Percentiles rank a stretch among this genome's conserved stretches.
Conservation (phyloP, 2,797 vertebrate genomes). For the Hemibagrus guttatus region DNA sequence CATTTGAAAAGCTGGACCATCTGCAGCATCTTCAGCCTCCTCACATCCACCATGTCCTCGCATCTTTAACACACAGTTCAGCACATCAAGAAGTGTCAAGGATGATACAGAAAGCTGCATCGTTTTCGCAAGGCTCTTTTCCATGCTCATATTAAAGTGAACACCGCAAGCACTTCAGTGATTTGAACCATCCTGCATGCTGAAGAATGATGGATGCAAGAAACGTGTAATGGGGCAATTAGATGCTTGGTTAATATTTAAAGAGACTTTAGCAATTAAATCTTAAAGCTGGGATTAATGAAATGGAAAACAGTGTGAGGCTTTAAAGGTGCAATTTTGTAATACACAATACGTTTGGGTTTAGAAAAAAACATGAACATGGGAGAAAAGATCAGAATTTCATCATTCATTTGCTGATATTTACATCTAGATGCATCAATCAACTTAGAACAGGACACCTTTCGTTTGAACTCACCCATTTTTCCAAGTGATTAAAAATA, state of each 20-base stretch:
- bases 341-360: background rate
- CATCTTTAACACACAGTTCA: slow-evolving; percentile 76
- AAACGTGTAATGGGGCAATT: background rate
- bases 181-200: background rate
- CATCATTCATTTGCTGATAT: background rate
- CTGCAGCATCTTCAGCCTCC: slow-evolving; percentile 97
- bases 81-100: background rate
- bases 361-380: background rate
- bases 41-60: slow-evolving; percentile 99
- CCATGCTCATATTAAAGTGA: background rate
- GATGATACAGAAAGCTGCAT: background rate
- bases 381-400: background rate
- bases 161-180: background rate
- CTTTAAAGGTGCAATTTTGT: background rate
- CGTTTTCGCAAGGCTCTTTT: background rate
- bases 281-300: background rate
- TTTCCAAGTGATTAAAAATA: no score
- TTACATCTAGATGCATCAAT: background rate
- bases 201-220: background rate
- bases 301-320: background rate
- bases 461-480: no score
- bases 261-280: background rate
- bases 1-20: slow-evolving; percentile 99
- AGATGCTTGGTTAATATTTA: background rate
- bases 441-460: no score